Conservation (phyloP, 2,113 vertebrate species). For the Morone chrysops region DNA sequence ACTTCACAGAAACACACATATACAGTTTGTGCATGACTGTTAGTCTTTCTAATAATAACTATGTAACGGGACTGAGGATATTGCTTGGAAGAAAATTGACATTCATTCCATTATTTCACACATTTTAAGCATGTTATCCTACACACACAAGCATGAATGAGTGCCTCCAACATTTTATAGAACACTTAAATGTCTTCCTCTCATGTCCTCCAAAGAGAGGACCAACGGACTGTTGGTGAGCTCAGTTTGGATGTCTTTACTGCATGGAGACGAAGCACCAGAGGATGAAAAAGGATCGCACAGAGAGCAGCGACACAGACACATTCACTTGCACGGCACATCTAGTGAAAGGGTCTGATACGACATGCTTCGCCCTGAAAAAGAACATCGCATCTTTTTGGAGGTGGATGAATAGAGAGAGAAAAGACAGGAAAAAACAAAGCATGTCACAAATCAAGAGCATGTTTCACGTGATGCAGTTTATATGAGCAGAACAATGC, state of each 20-base stretch:
- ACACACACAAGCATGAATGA: not conserved
- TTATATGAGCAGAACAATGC: not conserved
- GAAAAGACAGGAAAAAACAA: not conserved
- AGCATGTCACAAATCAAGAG: not conserved
- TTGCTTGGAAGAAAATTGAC: conserved; percentile 18
- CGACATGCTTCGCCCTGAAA: not conserved
- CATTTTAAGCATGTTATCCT: conserved; percentile 2
- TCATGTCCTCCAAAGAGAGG: not conserved
- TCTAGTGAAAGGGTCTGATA: not conserved
- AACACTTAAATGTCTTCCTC: not conserved
- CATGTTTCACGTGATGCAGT: not conserved
- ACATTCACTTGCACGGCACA: not conserved
- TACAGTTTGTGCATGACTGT: not conserved
- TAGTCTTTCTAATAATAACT: not conserved
- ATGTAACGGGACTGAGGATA: conserved; percentile 8
- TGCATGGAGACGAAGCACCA: not conserved
- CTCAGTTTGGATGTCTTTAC: not conserved
- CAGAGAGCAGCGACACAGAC: not conserved
- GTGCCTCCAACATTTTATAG: not conserved
- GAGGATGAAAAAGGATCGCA: not conserved
- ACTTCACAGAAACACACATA: not conserved
- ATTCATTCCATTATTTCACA: conserved; percentile 32
- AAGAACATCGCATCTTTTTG: not conserved
- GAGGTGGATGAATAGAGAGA: too few species aligned
- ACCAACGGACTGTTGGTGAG: not conserved